Evolutionary conservation across 2,888 invertebrate species (phyloP).

Genomic region (Tricholauxania praeusta): DNA sequence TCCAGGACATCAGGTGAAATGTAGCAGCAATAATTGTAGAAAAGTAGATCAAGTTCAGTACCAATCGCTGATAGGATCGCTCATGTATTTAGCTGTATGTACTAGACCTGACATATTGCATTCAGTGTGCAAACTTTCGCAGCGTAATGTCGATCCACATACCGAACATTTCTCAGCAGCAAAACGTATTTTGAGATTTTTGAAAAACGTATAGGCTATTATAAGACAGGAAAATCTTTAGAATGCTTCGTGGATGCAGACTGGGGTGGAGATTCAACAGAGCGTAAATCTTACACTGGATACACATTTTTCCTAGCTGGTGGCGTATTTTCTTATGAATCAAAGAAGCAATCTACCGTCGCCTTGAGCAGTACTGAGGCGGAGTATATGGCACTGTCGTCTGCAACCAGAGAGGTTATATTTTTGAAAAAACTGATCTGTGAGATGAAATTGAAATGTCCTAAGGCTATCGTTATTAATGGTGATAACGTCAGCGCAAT

Average conservation of each 20-base stretch:
- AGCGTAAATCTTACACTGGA: constrained; percentile 17
- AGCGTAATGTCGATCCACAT: constrained; percentile 39
- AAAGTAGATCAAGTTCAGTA: constrained; percentile 32
- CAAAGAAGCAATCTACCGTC: constrained; percentile 8
- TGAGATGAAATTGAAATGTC: not conserved
- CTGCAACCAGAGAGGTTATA: not conserved
- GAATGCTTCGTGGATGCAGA: no score
- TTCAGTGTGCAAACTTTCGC: constrained; percentile 39
- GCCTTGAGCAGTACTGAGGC: not conserved
- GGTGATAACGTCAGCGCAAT: constrained; percentile 10
- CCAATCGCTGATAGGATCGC: constrained; percentile 39
- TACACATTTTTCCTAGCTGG: constrained; percentile 12
- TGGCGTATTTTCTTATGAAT: constrained; percentile 1
- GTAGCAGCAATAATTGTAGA: constrained; percentile 30
- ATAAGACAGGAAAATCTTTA: not conserved
- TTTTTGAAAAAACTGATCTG: not conserved
- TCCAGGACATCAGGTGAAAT: constrained; percentile 31
- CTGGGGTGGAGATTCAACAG: constrained; percentile 12
- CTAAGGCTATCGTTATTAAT: not conserved
- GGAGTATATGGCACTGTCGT: not conserved
- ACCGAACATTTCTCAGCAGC: constrained; percentile 34
- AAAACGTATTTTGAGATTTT: no score
- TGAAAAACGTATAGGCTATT: not conserved
- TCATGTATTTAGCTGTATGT: constrained; percentile 37
- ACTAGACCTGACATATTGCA: constrained; percentile 43